Conservation (phyloP, 2,888 invertebrate genomes). For the Metellina segmentata region DNA sequence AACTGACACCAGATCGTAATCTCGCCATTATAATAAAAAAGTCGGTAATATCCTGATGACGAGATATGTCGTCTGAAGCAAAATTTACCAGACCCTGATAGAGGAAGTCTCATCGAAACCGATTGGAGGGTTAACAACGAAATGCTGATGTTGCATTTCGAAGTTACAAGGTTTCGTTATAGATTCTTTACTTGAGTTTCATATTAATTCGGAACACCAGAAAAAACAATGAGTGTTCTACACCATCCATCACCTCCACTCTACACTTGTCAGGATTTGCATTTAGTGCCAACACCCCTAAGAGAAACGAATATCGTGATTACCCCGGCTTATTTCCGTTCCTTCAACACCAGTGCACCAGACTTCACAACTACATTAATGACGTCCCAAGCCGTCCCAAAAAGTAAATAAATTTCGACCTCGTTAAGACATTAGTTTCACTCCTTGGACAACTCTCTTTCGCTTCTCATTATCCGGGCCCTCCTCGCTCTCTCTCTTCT, state of each 20-base stretch:
- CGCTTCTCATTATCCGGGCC: conserved; percentile 34
- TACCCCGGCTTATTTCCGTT: background rate
- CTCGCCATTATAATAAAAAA: no score
- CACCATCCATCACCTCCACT: background rate
- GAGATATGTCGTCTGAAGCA: no score
- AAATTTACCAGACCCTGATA: no score
- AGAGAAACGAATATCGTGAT: conserved; percentile 15
- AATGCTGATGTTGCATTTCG: no score
- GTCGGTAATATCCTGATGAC: no score
- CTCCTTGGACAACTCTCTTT: conserved; percentile 30
- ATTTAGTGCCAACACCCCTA: background rate
- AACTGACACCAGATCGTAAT: no score
- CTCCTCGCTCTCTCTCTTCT: background rate
- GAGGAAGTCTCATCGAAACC: no score
- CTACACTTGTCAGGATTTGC: background rate
- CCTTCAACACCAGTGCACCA: conserved; percentile 7
- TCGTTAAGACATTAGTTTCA: conserved; percentile 54
- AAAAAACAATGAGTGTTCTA: background rate
- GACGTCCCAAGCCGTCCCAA: conserved; percentile 15
- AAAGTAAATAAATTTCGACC: conserved; percentile 53
- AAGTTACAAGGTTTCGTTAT: no score
- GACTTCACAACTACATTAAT: conserved; percentile 27
- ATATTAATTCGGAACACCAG: no score
- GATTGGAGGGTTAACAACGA: no score
- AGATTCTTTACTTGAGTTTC: no score